Percentiles rank a stretch among this genome's conserved stretches.
phyloP scores from a whole-genome alignment of 2,113 vertebrate species.

The Trinectes maculatus region DNA sequence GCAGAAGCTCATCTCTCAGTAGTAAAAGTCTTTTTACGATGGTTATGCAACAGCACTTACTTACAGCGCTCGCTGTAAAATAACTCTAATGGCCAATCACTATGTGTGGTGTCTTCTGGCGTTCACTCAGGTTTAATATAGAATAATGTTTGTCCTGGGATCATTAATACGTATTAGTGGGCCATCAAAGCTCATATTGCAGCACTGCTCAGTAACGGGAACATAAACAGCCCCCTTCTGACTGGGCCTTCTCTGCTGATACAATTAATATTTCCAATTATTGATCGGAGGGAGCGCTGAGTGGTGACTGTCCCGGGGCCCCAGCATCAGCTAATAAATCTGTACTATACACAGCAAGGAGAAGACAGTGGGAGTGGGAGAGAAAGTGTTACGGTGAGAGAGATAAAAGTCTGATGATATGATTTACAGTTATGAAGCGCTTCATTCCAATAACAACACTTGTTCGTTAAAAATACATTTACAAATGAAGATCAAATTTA shows the following conservation, averaged over 20 bases:
- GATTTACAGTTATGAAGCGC: constrained; percentile 50
- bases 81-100: constrained; percentile 63
- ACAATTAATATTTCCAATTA: constrained; percentile 88
- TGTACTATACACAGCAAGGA: constrained; percentile 63
- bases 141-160: constrained; percentile 79
- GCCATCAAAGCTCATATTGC: constrained; percentile 77
- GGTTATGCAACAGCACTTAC: constrained; percentile 58
- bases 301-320: constrained; percentile 78
- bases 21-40: constrained; percentile 41
- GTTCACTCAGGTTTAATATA: constrained; percentile 75
- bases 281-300: constrained; percentile 82
- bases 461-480: constrained; percentile 49
- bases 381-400: constrained; percentile 5
- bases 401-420: constrained; percentile 10
- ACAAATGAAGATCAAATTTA: constrained; percentile 30
- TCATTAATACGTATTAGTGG: constrained; percentile 82
- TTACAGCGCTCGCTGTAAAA: constrained; percentile 66
- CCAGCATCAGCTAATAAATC: constrained; percentile 76
- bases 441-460: constrained; percentile 47
- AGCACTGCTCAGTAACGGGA: constrained; percentile 75
- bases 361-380: not conserved
- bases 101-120: constrained; percentile 67
- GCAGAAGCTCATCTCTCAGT: constrained; percentile 37
- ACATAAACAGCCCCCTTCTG: constrained; percentile 80
- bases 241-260: constrained; percentile 74